A percentile compares a stretch with the other conserved stretches of the same genome.
Conservation (phyloP, 1,140 invertebrate species). For the Drosophila trapezifrons region DNA sequence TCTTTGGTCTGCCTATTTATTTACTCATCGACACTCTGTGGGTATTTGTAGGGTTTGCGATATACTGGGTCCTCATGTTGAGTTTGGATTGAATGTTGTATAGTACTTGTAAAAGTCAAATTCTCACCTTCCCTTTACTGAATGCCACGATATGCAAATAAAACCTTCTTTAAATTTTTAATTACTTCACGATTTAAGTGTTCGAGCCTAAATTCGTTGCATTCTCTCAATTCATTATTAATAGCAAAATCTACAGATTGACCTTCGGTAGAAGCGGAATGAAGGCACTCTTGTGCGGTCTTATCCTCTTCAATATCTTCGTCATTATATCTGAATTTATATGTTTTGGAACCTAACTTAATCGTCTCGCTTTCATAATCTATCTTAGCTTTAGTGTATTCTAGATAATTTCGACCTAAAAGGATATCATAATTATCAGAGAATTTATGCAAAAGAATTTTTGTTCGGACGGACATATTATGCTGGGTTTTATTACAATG, state of each 20-base stretch:
- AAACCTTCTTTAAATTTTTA: background rate
- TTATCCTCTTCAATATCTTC: conserved; percentile 1
- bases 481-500: too few species aligned
- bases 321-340: too few species aligned
- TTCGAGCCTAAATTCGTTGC: too few species aligned
- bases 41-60: background rate
- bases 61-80: conserved; percentile 11
- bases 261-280: background rate
- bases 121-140: too few species aligned
- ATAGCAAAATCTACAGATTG: background rate
- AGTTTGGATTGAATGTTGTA: too few species aligned
- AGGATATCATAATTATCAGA: background rate
- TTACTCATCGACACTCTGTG: too few species aligned
- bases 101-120: too few species aligned
- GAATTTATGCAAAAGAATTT: background rate
- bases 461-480: background rate
- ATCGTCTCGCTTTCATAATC: background rate
- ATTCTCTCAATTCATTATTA: background rate
- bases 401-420: background rate
- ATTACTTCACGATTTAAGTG: too few species aligned
- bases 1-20: too few species aligned
- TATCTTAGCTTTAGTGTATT: background rate
- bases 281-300: too few species aligned
- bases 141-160: too few species aligned
- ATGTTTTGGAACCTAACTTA: too few species aligned